Conservation (phyloP, 2,888 invertebrate species). For the Hylaea fasciaria region DNA sequence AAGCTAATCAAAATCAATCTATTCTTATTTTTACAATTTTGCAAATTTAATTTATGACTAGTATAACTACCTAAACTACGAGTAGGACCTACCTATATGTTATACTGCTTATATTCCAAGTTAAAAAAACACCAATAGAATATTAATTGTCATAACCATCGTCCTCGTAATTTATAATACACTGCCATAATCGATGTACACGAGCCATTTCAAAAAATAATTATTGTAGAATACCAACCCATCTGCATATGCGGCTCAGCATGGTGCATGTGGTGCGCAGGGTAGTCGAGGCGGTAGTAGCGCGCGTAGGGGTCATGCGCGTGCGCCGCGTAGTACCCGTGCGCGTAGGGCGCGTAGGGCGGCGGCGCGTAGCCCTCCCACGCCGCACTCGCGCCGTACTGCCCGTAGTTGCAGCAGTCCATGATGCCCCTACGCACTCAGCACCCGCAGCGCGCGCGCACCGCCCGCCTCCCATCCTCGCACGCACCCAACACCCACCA, state of each 20-base stretch:
- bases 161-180: too few relatives aligned
- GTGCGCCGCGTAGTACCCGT: conserved; percentile 68
- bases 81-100: too few relatives aligned
- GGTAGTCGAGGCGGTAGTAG: conserved; percentile 80
- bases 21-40: too few relatives aligned
- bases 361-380: conserved; percentile 58
- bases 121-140: too few relatives aligned
- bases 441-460: conserved; percentile 63
- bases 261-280: conserved; percentile 72
- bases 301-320: conserved; percentile 78
- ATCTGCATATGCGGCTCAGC: conserved; percentile 76
- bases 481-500: conserved; percentile 60
- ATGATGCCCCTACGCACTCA: conserved; percentile 70
- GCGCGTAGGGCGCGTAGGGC: conserved; percentile 63
- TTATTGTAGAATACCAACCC: conserved; percentile 62
- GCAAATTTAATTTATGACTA: too few relatives aligned
- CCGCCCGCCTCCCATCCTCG: conserved; percentile 58
- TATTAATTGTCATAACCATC: too few relatives aligned
- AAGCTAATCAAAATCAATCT: too few relatives aligned
- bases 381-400: conserved; percentile 74
- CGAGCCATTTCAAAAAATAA: too few relatives aligned
- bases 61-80: too few relatives aligned
- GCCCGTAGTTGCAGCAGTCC: conserved; percentile 84
- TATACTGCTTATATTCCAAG: too few relatives aligned
- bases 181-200: too few relatives aligned